A percentile compares a stretch with the other conserved stretches of the same genome.
phyloP scores from a whole-genome alignment of 2,888 invertebrate genomes.

The Hirtodrosophila confusa region DNA sequence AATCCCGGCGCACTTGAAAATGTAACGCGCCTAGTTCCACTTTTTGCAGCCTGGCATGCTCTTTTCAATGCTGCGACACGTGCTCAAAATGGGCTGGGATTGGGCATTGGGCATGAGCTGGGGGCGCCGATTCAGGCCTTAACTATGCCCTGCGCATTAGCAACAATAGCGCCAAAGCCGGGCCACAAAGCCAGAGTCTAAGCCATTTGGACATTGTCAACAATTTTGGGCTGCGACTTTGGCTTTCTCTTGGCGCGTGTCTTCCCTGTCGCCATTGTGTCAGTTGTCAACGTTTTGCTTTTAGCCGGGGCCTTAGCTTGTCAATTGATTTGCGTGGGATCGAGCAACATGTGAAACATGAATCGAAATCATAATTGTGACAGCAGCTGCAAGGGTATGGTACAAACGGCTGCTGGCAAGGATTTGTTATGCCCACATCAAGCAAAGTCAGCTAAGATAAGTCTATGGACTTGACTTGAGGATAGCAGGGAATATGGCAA shows the following conservation, averaged over 20 bases:
- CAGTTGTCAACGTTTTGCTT: slow-evolving; percentile 74
- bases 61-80: slow-evolving; percentile 61
- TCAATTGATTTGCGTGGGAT: slow-evolving; percentile 63
- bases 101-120: not conserved
- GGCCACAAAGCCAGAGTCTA: slow-evolving; percentile 12
- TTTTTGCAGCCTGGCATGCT: slow-evolving; percentile 44
- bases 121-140: not conserved
- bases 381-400: slow-evolving; percentile 1
- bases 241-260: slow-evolving; percentile 64
- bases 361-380: slow-evolving; percentile 70
- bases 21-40: slow-evolving; percentile 44
- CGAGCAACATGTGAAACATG: slow-evolving; percentile 44
- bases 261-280: slow-evolving; percentile 40
- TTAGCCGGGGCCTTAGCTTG: slow-evolving; percentile 58
- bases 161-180: slow-evolving; percentile 39
- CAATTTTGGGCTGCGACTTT: slow-evolving; percentile 51
- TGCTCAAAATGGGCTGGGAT: slow-evolving; percentile 33
- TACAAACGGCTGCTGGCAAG: not conserved
- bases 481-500: too few relatives aligned
- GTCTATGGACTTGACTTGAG: too few relatives aligned
- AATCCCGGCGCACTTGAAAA: slow-evolving; percentile 73
- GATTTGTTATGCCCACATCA: slow-evolving; percentile 4
- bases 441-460: too few relatives aligned
- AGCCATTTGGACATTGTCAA: slow-evolving; percentile 77
- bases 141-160: slow-evolving; percentile 66